These are phyloP conservation scores for Oncorhynchus kisutch DNA, from an alignment of 2,113 vertebrate genomes.

Conservation along the genomic window DNA sequence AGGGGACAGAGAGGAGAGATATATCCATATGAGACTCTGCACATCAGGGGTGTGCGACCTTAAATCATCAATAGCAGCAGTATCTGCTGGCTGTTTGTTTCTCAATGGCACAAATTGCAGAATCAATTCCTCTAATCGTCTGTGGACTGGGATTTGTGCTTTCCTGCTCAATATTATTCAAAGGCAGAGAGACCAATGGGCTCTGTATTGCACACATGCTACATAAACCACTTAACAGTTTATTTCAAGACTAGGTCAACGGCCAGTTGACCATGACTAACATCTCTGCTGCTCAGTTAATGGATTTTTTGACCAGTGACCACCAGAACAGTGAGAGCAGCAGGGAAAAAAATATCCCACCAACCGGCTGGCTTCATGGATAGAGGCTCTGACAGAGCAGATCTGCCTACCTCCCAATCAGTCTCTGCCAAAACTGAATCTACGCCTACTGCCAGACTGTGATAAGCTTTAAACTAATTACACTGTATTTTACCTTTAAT, in stretches of 20 bases:
- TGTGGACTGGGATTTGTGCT: no score
- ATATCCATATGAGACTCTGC: neutral
- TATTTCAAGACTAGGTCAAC: neutral
- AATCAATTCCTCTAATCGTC: no score
- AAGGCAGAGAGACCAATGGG: neutral
- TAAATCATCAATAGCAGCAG: neutral
- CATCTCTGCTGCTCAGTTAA: neutral
- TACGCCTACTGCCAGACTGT: no score
- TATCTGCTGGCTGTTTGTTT: neutral
- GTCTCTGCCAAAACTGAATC: neutral
- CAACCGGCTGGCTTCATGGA: neutral
- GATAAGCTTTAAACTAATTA: no score
- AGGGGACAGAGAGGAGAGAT: neutral
- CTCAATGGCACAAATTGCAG: neutral
- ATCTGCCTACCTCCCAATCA: neutral
- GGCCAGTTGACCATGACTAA: neutral
- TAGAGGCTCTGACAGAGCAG: neutral
- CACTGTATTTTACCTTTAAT: no score
- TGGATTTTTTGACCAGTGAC: neutral
- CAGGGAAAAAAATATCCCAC: neutral
- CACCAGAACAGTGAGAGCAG: neutral
- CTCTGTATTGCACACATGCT: neutral
- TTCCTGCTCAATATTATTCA: no score
- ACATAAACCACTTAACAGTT: neutral
- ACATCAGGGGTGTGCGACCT: neutral